Evolutionary conservation across 37 sponge, comb jelly and placozoan species (phyloP), one percentile per base, ranked within the genome.

Genomic region (Amphimedon queenslandica): DNA sequence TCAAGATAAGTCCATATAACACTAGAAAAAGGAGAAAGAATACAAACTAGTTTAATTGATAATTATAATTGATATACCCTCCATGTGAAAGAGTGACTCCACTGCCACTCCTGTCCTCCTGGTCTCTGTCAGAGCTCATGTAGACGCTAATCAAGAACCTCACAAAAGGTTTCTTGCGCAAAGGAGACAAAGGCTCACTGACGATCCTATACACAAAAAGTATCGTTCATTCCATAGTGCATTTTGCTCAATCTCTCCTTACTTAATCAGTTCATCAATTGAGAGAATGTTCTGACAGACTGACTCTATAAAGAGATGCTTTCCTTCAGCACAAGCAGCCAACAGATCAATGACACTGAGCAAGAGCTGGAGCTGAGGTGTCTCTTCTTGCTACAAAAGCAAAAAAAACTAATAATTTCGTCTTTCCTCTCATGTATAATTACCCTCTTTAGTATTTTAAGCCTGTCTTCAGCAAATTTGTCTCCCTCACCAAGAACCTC

Each of bases 241-340:
- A 8, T 47, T 47, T 47, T 8, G 8, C 8, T 18, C 13, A 47
- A 47, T 18, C 13, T n/a, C 5, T 25, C 8, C 61, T 60, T n/a
- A 60, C 61, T 60, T n/a, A 6, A 60, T 60, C 5, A 60, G 61
- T n/a, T 60, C 61, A n/a, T 60, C 61, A 60, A 11, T 25, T 6
- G 61, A n/a, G 5, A 60, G 28, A 25, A 60, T 11, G 5, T 11
- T 90, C 75, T 90, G 91, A 40, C 92, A 91, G 33, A 91, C 75
- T 23, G 81, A 80, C 65, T 91, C 92, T 30, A 87, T 87, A 66
- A 87, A 87, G 41, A 66, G 51, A 31, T 83, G 82, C 51, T 87
- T 75, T 42, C 92, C 92, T 61, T 87, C 87, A 64, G 80, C 66
- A 72, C 92, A 91, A 0, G 92, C 53, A 33, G 88, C 92, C 20